Evolutionary conservation across 2,113 vertebrate genomes (phyloP).

Genomic region (Ia io): DNA sequence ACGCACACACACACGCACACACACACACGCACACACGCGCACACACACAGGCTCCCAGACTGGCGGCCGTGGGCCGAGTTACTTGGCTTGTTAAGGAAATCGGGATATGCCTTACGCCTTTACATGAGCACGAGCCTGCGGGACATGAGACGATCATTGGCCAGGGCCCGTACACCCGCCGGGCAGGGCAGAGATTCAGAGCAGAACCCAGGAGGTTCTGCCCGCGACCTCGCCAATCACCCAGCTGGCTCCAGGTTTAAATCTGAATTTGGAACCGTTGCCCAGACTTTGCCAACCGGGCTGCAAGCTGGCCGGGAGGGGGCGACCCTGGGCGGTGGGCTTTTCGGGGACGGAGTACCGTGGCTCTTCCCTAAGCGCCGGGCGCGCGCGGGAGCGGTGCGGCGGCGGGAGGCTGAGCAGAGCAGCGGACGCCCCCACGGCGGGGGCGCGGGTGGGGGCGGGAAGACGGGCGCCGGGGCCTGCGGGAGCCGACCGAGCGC

Average conservation of each 20-base stretch:
- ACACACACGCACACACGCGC: too few relatives aligned
- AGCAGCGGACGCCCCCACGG: neutral
- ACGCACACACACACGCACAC: too few relatives aligned
- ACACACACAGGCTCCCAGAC: neutral
- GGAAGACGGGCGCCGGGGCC: neutral
- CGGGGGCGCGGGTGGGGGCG: neutral
- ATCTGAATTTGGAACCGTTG: neutral
- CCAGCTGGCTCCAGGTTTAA: neutral
- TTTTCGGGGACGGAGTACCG: rapidly evolving
- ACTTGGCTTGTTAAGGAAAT: neutral
- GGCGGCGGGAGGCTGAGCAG: rapidly evolving
- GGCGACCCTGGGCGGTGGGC: neutral
- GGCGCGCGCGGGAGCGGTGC: rapidly evolving
- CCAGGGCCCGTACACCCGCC: rapidly evolving
- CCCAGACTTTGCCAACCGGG: neutral
- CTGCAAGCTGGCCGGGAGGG: neutral
- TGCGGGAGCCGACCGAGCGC: too few relatives aligned
- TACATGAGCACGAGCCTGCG: neutral
- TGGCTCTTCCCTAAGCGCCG: neutral
- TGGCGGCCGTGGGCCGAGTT: neutral
- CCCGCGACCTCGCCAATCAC: neutral
- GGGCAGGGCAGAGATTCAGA: neutral
- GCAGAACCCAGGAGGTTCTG: neutral
- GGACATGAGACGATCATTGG: neutral
- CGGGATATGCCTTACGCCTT: neutral